These are phyloP conservation scores for Dipodomys stephensi DNA, from an alignment of 2,113 vertebrate species.

Conservation along the genomic window DNA sequence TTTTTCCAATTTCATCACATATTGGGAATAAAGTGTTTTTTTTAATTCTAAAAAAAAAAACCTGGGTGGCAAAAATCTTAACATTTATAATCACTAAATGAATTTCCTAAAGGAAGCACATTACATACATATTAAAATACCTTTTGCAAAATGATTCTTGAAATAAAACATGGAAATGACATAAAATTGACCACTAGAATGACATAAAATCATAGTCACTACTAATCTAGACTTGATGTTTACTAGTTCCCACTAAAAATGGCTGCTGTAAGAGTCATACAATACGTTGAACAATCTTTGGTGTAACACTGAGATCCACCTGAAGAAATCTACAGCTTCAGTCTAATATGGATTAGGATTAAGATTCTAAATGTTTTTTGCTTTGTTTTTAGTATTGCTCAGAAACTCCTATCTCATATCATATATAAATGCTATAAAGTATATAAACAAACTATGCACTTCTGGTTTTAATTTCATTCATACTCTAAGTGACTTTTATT, in stretches of 20 bases:
- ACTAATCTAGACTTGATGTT: background rate
- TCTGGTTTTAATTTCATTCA: conserved; percentile 69
- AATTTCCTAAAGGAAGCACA: background rate
- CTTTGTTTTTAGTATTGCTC: background rate
- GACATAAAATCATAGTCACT: background rate
- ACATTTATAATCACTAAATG: background rate
- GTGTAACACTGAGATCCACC: background rate
- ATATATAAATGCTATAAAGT: background rate
- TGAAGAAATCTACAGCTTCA: background rate
- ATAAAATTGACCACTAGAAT: background rate
- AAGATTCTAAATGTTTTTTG: background rate
- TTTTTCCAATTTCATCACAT: background rate
- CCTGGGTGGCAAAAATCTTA: background rate
- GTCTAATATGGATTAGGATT: background rate
- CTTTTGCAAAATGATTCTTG: background rate
- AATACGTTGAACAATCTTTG: background rate
- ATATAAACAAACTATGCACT: conserved; percentile 50
- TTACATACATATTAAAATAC: background rate
- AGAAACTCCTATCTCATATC: conserved; percentile 5
- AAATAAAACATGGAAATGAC: background rate
- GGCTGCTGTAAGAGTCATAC: background rate
- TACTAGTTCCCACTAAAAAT: background rate
- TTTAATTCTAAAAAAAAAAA: background rate
- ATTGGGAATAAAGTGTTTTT: background rate
- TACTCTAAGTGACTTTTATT: background rate